Conservation (phyloP, 1,140 invertebrate genomes). For the Ruditapes philippinarum region DNA sequence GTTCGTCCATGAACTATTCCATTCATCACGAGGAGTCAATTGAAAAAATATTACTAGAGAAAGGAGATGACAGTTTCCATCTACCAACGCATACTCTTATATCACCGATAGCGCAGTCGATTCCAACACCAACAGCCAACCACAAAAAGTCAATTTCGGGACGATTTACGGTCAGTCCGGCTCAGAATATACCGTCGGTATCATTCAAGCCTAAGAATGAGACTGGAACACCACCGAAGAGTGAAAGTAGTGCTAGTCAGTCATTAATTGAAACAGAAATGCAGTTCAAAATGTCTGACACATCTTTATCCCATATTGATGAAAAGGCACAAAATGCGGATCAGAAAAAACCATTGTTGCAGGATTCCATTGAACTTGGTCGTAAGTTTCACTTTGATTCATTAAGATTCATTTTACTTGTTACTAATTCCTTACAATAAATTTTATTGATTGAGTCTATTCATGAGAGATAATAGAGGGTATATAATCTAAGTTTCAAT, state of each 20-base stretch:
- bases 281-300: constrained; percentile 52
- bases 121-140: background rate
- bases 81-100: constrained; percentile 28
- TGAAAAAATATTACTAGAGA: background rate
- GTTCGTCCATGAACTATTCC: constrained; percentile 21
- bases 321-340: background rate
- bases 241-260: constrained; percentile 33
- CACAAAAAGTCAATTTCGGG: background rate
- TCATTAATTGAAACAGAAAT: constrained; percentile 13
- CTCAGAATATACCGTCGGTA: constrained; percentile 26
- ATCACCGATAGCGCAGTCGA: background rate
- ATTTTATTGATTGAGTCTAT: too few relatives aligned
- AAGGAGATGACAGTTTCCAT: constrained; percentile 37
- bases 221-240: constrained; percentile 3
- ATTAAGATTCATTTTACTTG: too few relatives aligned
- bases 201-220: background rate
- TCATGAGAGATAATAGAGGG: too few relatives aligned
- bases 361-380: background rate
- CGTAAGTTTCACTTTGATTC: too few relatives aligned
- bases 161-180: constrained; percentile 47
- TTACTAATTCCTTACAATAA: too few relatives aligned
- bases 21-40: constrained; percentile 10
- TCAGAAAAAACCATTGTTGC: background rate
- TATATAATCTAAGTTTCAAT: too few relatives aligned
- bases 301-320: background rate